These are phyloP conservation scores for Mantis religiosa DNA, from an alignment of 2,888 invertebrate genomes.

Conservation along the genomic window DNA sequence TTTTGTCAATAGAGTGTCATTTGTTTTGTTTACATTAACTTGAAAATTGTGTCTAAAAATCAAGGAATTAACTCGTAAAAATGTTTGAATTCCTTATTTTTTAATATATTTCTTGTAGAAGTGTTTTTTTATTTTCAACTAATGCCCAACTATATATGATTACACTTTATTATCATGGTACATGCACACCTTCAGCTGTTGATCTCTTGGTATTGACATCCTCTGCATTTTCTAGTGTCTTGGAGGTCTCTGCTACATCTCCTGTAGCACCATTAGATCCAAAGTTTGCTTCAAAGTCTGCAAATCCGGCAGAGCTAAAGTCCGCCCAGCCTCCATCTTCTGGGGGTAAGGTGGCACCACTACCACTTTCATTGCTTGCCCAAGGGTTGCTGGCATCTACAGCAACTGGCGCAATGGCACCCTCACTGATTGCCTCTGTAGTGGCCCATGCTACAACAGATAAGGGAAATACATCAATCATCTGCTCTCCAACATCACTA, in stretches of 20 bases:
- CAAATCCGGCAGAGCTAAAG: slow-evolving; percentile 38
- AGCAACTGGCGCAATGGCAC: slow-evolving; percentile 38
- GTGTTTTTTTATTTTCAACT: no score
- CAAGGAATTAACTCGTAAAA: no score
- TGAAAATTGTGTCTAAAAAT: no score
- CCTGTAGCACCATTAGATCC: not conserved
- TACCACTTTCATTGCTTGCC: slow-evolving; percentile 38
- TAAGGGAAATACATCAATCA: not conserved
- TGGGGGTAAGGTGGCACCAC: slow-evolving; percentile 31
- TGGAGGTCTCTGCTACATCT: not conserved
- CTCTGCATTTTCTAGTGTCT: not conserved
- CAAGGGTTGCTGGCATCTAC: slow-evolving; percentile 44
- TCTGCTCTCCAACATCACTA: slow-evolving; percentile 16
- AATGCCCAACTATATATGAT: no score
- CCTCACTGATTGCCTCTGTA: slow-evolving; percentile 12
- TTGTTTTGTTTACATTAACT: no score
- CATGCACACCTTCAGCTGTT: not conserved
- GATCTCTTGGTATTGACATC: not conserved
- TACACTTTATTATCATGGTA: no score
- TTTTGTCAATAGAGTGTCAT: no score
- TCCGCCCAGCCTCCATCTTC: slow-evolving; percentile 45
- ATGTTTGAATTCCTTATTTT: no score
- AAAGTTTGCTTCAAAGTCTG: slow-evolving; percentile 31
- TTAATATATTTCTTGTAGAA: no score
- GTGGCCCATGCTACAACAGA: slow-evolving; percentile 18